Evolutionary conservation across 1,140 invertebrate species (phyloP).

Genomic region (Bombus huntii): DNA sequence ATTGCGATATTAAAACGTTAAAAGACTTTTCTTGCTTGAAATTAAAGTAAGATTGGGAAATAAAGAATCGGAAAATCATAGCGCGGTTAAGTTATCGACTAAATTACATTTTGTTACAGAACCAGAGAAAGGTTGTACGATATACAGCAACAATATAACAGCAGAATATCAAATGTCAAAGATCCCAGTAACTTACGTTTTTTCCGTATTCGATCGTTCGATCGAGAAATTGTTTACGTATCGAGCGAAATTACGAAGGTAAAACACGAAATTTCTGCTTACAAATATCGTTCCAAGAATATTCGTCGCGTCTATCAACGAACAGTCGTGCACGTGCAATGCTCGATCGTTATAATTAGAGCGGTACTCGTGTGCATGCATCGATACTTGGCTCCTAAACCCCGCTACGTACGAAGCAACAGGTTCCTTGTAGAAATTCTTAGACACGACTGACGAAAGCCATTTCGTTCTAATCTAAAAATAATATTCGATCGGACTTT

Average conservation of each 20-base stretch:
- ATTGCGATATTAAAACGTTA: no score
- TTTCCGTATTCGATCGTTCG: background rate
- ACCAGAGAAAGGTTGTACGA: background rate
- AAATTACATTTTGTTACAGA: background rate
- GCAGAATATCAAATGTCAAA: background rate
- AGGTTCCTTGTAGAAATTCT: conserved; percentile 48
- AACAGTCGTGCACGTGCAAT: background rate
- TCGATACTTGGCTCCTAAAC: conserved; percentile 24
- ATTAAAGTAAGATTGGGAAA: no score
- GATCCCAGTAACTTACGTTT: background rate
- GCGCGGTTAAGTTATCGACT: background rate
- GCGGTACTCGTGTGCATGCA: background rate
- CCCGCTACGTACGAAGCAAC: conserved; percentile 47
- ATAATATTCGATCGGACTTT: conserved; percentile 28
- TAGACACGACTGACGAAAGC: conserved; percentile 26
- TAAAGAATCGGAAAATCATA: background rate
- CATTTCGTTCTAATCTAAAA: conserved; percentile 39
- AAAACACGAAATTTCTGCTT: background rate
- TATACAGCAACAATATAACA: background rate
- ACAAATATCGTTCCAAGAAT: conserved; percentile 34
- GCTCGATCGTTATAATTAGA: conserved; percentile 45
- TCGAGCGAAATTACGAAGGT: background rate
- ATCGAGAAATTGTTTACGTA: background rate
- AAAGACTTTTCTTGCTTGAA: no score
- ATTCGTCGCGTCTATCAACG: conserved; percentile 20